Base-by-base conservation (phyloP, 2,888 invertebrate genomes). In the Amorpha juglandis region DNA sequence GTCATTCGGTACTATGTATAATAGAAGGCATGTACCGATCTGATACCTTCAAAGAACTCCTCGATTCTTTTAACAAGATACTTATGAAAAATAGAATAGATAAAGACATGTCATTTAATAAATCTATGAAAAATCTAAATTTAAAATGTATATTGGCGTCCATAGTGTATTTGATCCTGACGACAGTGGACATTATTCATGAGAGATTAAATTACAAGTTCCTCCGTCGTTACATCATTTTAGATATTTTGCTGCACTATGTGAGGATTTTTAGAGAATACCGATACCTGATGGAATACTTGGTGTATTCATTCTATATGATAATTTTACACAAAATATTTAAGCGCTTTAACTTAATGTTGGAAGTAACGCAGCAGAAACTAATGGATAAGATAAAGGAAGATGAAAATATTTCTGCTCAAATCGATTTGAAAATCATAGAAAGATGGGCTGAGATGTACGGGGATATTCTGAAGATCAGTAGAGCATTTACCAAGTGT, bases 371-470 rank as follows among this genome's bases (percentile, higher is more conserved):
- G 4, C 63, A 45, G 52, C n/a, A 21, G 27, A 64, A 14, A 45
- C 7, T 27, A 27, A 27, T 64, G 6, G n/a, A 42, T 2, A 45
- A 42, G 9, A 52, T 42, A 42, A 64, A 14, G 16, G n/a, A 1
- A 7, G 45, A 53, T 11, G 51, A 52, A 52, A 27, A 8, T 21
- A 38, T 63, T 14, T 33, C 33, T 27, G 55, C 9, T 35, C 6
- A 48, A 53, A 58, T 58, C 1, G 33, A 35, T 48, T 21, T 55
- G 35, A 7, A 21, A 16, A 35, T n/a, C 8, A 64, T 64, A 27
- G 35, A 58, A 27, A n/a, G 47, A 12, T 64, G 55, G 64, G 16
- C n/a, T 35, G 7, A 4, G 14, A 55, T 35, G n/a, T 64, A 64
- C 48, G n/a, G 16, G 1, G 3, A 35, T 14, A 2, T 64, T 27